Conservation (phyloP, 2,797 vertebrate species). For the Sebastes iracundus region DNA sequence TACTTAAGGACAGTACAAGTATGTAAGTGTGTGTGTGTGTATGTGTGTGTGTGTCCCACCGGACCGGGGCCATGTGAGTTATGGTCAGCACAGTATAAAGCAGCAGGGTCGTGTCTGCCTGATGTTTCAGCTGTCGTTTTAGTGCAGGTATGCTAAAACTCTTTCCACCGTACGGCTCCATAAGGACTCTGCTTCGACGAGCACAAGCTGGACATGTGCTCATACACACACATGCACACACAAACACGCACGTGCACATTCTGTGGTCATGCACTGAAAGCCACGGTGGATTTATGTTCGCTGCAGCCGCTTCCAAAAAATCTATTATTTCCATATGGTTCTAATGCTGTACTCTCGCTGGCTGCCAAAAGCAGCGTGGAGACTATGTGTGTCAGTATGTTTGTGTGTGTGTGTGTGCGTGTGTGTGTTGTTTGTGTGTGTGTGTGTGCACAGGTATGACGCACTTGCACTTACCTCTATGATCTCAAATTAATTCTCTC, state of each 20-base stretch:
- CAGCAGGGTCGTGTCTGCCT: constrained; percentile 20
- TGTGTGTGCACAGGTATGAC: constrained; percentile 6
- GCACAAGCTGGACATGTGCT: constrained; percentile 36
- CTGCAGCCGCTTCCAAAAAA: constrained; percentile 62
- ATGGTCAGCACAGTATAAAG: constrained; percentile 3
- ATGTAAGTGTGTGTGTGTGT: constrained; percentile 13
- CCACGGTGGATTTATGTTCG: constrained; percentile 68
- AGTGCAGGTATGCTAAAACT: constrained; percentile 54
- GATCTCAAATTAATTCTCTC: constrained; percentile 41
- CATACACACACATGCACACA: constrained; percentile 11
- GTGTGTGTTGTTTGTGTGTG: constrained; percentile 1
- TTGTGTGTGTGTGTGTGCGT: constrained; percentile 15
- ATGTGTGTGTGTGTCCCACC: not conserved
- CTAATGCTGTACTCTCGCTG: constrained; percentile 31
- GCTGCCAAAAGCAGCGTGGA: constrained; percentile 48
- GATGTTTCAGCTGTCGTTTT: constrained; percentile 50
- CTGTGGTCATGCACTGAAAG: constrained; percentile 55
- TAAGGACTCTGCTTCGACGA: constrained; percentile 24
- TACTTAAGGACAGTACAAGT: not conserved
- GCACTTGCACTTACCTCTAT: constrained; percentile 28
- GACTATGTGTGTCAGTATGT: not conserved
- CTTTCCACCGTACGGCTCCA: constrained; percentile 46
- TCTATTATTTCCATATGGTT: constrained; percentile 82
- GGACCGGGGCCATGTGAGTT: constrained; percentile 12
- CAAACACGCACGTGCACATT: constrained; percentile 16